A percentile compares a stretch with the other conserved stretches of the same genome.
Evolutionary conservation across 2,888 invertebrate species (phyloP).

Genomic region (Apantesis nais): DNA sequence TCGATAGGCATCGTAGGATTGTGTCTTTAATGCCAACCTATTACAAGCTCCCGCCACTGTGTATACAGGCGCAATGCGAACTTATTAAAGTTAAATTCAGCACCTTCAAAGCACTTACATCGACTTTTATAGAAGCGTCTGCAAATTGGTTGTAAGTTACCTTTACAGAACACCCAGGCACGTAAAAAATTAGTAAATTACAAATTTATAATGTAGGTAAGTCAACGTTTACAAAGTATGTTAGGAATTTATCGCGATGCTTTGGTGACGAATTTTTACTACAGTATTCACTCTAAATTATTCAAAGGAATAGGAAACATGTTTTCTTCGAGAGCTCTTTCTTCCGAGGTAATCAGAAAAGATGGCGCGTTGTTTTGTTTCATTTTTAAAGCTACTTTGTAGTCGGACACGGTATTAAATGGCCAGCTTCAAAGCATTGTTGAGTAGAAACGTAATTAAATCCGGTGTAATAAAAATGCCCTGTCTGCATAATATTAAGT

Average conservation of each 20-base stretch:
- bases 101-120: slow-evolving; percentile 53
- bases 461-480: slow-evolving; percentile 42
- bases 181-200: slow-evolving; percentile 29
- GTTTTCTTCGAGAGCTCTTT: slow-evolving; percentile 35
- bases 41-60: slow-evolving; percentile 49
- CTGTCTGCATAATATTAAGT: slow-evolving; percentile 42
- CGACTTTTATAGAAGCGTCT: slow-evolving; percentile 58
- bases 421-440: slow-evolving; percentile 44
- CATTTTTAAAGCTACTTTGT: slow-evolving; percentile 31
- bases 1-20: slow-evolving; percentile 45
- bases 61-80: slow-evolving; percentile 68
- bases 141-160: slow-evolving; percentile 40
- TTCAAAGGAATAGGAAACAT: slow-evolving; percentile 43
- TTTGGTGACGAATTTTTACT: slow-evolving; percentile 24
- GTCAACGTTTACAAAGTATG: slow-evolving; percentile 38
- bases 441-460: slow-evolving; percentile 45
- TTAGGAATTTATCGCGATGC: slow-evolving; percentile 27
- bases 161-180: slow-evolving; percentile 25
- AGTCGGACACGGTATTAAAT: slow-evolving; percentile 31
- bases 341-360: slow-evolving; percentile 39
- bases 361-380: slow-evolving; percentile 22
- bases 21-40: slow-evolving; percentile 56
- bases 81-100: slow-evolving; percentile 77
- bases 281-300: slow-evolving; percentile 38
- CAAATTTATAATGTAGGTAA: slow-evolving; percentile 33